Base-by-base conservation (phyloP, 1,140 invertebrate genomes). In the Cydia strobilella region DNA sequence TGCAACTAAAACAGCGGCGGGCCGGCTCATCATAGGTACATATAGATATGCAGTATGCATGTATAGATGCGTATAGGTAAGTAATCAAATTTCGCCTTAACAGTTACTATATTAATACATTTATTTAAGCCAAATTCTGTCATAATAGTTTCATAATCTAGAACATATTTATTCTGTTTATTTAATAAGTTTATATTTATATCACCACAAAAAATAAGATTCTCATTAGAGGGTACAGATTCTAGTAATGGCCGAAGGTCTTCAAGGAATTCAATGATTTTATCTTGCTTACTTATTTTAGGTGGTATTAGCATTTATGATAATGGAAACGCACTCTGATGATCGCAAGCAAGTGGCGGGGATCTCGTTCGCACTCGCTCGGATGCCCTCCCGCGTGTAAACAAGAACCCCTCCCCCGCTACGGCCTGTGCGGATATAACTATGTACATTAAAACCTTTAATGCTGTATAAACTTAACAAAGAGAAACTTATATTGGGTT, bases 171-270 rank as follows among this genome's bases (percentile, higher is more conserved):
- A 62, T 63, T 13, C 5, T 72, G 27, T 23, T 12, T 23, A 62
- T 75, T 63, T 62, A 75, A 25, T 45, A 75, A 42, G 23, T 75
- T 72, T 20, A 75, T 72, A 62, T 75, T 75, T 4, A 75, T 62
- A 72, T 75, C 69, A 3, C 69, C 66, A 25, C 74, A 72, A 6
- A 42, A 6, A 42, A 42, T 42, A 9, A 42, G 10, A 42, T 42
- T 42, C 6, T 1, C 10, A 6, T 42, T 42, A 9, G 10, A 42
- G 10, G 39, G 39, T 42, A 42, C 10, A 12, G 39, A 42, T 42
- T 42, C 39, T 9, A 42, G 6, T 12, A 42, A 12, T 6, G 10
- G 10, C 6, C 39, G 39, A 9, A 42, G 6, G 39, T 42, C 39
- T 12, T 42, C 39, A 1, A 42, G 10, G 39, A 42, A 42, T 35